Percentiles rank a stretch among this genome's conserved stretches.
Evolutionary conservation across 2,888 invertebrate genomes (phyloP).

Genomic region (Erynnis tages): DNA sequence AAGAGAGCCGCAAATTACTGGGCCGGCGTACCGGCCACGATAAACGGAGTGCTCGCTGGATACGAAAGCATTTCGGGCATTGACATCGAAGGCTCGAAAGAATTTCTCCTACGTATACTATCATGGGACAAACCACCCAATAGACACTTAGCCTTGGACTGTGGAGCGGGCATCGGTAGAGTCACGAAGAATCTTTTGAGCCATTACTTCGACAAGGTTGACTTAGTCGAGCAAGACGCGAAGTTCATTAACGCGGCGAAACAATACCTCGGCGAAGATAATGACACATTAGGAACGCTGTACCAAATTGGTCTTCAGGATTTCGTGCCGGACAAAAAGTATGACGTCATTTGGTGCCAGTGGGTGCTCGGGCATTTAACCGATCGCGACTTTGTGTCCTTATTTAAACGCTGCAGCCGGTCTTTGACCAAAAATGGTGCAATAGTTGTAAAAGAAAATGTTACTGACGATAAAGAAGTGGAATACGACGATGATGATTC

Average conservation of each 20-base stretch:
- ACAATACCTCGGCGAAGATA: conserved; percentile 61
- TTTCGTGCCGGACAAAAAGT: conserved; percentile 89
- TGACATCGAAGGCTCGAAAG: conserved; percentile 93
- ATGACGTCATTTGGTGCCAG: conserved; percentile 98
- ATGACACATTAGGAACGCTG: conserved; percentile 83
- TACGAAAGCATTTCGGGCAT: conserved; percentile 91
- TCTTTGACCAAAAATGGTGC: conserved; percentile 52
- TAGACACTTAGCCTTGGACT: conserved; percentile 89
- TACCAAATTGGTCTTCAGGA: conserved; percentile 90
- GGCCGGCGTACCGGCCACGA: conserved; percentile 91
- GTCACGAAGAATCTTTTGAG: conserved; percentile 92
- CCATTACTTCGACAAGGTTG: conserved; percentile 90
- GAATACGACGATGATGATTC: conserved; percentile 92
- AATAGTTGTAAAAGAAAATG: conserved; percentile 84
- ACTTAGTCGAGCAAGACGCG: conserved; percentile 95
- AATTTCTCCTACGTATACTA: conserved; percentile 84
- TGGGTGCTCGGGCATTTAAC: conserved; percentile 96
- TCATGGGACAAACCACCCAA: conserved; percentile 74
- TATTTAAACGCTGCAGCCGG: conserved; percentile 84
- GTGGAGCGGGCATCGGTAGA: conserved; percentile 98
- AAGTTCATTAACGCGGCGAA: conserved; percentile 90
- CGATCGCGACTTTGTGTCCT: conserved; percentile 90
- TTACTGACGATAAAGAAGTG: conserved; percentile 81
- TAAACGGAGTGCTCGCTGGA: conserved; percentile 97
- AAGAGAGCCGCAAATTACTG: conserved; percentile 91